phyloP scores from a whole-genome alignment of 1,140 invertebrate species.

The Medauroidea extradentata region DNA sequence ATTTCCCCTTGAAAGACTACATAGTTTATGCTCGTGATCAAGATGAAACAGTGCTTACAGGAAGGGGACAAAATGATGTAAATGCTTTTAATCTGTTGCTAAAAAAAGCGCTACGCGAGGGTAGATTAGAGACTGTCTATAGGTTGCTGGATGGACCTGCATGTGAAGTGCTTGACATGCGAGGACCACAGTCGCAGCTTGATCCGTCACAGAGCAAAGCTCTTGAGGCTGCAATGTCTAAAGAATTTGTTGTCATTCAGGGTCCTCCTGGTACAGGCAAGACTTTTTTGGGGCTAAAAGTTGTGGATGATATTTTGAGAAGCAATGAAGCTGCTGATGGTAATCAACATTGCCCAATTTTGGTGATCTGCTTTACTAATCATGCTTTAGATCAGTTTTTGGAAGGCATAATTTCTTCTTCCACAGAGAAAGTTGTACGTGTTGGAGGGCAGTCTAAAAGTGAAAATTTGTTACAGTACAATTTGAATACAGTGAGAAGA shows the following conservation, averaged over 20 bases:
- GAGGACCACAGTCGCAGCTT: slow-evolving; percentile 20
- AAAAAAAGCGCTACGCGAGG: too few relatives aligned
- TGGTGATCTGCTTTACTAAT: slow-evolving; percentile 57
- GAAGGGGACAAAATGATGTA: too few relatives aligned
- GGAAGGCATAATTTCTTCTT: slow-evolving; percentile 45
- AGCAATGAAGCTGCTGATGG: slow-evolving; percentile 26
- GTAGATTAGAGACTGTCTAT: too few relatives aligned
- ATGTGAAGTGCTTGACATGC: slow-evolving; percentile 28
- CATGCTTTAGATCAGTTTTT: slow-evolving; percentile 60
- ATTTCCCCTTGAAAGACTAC: slow-evolving; percentile 32
- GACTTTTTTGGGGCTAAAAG: slow-evolving; percentile 45
- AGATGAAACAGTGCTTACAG: too few relatives aligned
- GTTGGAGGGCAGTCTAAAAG: slow-evolving; percentile 46
- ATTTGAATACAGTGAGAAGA: background rate
- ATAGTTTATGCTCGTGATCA: slow-evolving; percentile 25
- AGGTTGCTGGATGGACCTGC: background rate
- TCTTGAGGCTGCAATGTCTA: slow-evolving; percentile 28
- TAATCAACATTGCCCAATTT: slow-evolving; percentile 40
- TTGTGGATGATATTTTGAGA: slow-evolving; percentile 30
- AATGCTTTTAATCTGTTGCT: too few relatives aligned
- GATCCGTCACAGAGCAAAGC: slow-evolving; percentile 32
- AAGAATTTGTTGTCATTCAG: slow-evolving; percentile 50
- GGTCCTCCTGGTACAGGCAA: slow-evolving; percentile 55
- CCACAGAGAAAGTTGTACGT: slow-evolving; percentile 40
- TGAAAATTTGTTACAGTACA: slow-evolving; percentile 23